A percentile compares a stretch with the other conserved stretches of the same genome.
phyloP scores from a whole-genome alignment of 1,140 invertebrate genomes.

The Brachionus calyciflorus region DNA sequence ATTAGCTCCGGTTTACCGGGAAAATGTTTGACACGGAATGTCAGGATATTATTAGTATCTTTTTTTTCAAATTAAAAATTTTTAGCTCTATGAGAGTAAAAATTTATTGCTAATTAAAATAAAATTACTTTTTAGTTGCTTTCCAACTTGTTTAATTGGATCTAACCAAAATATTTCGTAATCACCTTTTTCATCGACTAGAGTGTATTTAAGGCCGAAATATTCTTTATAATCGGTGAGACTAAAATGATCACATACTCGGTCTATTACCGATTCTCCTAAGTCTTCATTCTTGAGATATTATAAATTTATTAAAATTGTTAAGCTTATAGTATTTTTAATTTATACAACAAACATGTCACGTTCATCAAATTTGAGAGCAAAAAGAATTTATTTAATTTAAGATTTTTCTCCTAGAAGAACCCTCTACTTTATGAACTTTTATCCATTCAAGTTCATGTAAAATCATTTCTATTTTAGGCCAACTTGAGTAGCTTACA shows the following conservation, averaged over 20 bases:
- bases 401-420: neutral
- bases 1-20: slow-evolving; percentile 27
- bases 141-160: slow-evolving; percentile 19
- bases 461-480: no score
- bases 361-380: no score
- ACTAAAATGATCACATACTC: slow-evolving; percentile 39
- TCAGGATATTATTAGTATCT: slow-evolving; percentile 41
- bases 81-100: neutral
- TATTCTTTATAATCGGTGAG: slow-evolving; percentile 39
- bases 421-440: no score
- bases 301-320: neutral
- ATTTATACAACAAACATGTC: neutral
- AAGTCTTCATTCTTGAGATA: slow-evolving; percentile 4
- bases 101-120: no score
- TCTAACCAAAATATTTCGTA: slow-evolving; percentile 47
- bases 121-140: slow-evolving; percentile 43
- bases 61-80: neutral
- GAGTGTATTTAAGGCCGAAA: slow-evolving; percentile 35
- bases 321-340: no score
- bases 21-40: slow-evolving; percentile 46
- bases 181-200: slow-evolving; percentile 26
- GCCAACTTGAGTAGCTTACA: no score
- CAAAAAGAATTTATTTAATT: neutral
- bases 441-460: no score
- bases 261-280: neutral